These are phyloP conservation scores for Anguilla anguilla DNA, from an alignment of 2,797 vertebrate species.

Conservation along the genomic window DNA sequence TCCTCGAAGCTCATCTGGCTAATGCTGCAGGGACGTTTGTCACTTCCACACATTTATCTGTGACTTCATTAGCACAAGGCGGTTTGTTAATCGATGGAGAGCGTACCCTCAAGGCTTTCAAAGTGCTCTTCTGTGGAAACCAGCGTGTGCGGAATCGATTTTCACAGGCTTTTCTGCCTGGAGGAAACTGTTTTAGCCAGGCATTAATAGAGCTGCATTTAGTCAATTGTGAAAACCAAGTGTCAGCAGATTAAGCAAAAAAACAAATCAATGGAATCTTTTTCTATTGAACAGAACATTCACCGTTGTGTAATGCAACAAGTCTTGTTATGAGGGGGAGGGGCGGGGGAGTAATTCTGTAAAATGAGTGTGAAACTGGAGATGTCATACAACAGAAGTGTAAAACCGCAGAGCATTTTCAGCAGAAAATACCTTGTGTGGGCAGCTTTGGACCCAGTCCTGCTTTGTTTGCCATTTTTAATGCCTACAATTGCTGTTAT, in stretches of 20 bases:
- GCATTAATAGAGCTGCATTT: background rate
- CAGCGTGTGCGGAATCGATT: background rate
- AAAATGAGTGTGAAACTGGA: background rate
- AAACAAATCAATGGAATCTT: background rate
- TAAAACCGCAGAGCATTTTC: background rate
- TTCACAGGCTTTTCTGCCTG: background rate
- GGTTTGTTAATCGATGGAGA: background rate
- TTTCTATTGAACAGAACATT: no score
- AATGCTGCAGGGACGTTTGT: background rate
- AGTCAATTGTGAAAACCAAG: no score
- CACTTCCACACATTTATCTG: background rate
- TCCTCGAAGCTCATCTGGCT: background rate
- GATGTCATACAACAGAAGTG: background rate
- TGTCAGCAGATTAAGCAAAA: background rate
- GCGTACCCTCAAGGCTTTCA: background rate
- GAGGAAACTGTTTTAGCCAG: background rate
- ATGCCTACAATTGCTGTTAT: constrained; percentile 14
- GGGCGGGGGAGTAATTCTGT: background rate
- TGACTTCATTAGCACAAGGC: background rate
- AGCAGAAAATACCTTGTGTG: constrained; percentile 14
- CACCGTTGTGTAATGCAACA: background rate
- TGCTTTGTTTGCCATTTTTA: constrained; percentile 31
- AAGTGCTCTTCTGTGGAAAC: background rate
- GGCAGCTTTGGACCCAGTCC: constrained; percentile 13
- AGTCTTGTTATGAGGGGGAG: background rate